Conservation (phyloP, 2,113 vertebrate species). For the Spea multiplicata region DNA sequence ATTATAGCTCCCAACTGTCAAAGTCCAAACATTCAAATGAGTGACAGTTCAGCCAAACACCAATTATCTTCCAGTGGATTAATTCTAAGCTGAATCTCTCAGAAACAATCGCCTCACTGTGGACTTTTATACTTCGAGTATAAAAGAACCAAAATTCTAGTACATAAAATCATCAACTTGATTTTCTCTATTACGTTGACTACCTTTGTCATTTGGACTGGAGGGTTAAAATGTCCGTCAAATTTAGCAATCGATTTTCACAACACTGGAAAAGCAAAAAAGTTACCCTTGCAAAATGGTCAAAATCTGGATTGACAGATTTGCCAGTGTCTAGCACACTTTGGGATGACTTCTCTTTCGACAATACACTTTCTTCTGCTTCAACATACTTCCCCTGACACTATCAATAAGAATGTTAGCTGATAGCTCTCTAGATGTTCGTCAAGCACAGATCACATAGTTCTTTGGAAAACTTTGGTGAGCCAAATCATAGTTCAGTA, state of each 20-base stretch:
- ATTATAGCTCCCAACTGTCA: constrained; percentile 41
- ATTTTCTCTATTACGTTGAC: not conserved
- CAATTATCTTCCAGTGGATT: constrained; percentile 33
- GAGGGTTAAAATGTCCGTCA: not conserved
- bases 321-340: constrained; percentile 20
- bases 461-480: too few species aligned
- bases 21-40: constrained; percentile 22
- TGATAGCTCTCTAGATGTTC: too few species aligned
- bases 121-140: not conserved
- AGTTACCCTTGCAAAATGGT: not conserved
- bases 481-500: too few species aligned
- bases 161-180: not conserved
- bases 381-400: too few species aligned
- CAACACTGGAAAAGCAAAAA: not conserved
- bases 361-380: too few species aligned
- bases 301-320: constrained; percentile 4
- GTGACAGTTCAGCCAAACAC: constrained; percentile 20
- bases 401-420: too few species aligned
- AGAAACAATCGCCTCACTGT: constrained; percentile 7
- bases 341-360: not conserved
- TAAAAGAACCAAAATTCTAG: not conserved
- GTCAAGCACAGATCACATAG: too few species aligned
- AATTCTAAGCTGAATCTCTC: not conserved
- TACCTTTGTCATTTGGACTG: not conserved
- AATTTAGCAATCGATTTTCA: not conserved